A percentile compares a stretch with the other conserved stretches of the same genome.
Evolutionary conservation across 1,140 invertebrate species (phyloP).

Genomic region (Magallana gigas): DNA sequence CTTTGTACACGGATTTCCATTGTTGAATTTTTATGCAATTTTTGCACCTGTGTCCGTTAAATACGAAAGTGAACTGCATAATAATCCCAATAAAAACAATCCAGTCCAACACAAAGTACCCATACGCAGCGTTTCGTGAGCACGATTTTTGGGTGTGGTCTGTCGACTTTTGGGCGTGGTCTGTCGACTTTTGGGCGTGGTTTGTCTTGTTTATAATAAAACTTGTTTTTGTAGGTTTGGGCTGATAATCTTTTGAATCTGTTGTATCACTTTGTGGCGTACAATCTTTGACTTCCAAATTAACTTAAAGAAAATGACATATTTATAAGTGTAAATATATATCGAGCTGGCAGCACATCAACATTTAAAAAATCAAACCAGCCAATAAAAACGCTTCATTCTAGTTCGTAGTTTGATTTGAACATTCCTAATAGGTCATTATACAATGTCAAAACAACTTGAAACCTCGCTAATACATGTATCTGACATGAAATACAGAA

Average conservation of each 20-base stretch:
- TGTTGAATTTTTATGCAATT: no score
- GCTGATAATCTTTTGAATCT: background rate
- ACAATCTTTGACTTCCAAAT: background rate
- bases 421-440: no score
- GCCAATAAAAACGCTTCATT: no score
- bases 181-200: background rate
- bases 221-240: no score
- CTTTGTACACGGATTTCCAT: no score
- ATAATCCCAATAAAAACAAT: background rate
- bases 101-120: conserved; percentile 1
- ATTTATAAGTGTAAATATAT: background rate
- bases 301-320: background rate
- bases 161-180: background rate
- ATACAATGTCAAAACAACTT: no score
- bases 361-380: no score
- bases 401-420: no score
- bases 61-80: background rate
- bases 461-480: no score
- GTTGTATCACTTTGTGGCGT: background rate
- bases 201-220: no score
- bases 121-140: background rate
- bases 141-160: background rate
- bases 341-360: no score
- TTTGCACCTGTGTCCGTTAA: background rate
- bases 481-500: no score